Conservation (phyloP, 1,140 invertebrate genomes). For the Saccostrea cuccullata region DNA sequence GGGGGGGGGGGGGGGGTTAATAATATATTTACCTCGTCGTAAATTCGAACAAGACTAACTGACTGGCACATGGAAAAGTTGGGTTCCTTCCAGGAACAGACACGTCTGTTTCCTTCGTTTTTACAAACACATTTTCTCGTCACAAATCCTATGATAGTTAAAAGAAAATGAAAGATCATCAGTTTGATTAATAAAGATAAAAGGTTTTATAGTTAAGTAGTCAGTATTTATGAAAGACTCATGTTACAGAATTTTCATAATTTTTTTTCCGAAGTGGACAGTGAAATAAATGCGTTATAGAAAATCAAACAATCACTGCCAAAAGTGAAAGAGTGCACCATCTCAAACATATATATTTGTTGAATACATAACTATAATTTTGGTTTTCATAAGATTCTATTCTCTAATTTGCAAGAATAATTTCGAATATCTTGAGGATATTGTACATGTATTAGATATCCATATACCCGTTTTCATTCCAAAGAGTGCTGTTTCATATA, state of each 20-base stretch:
- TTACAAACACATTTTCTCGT: conserved; percentile 57
- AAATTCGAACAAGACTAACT: conserved; percentile 54
- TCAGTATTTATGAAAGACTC: no score
- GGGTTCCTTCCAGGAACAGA: conserved; percentile 58
- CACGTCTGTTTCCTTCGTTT: not conserved
- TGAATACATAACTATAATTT: not conserved
- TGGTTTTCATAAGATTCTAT: no score
- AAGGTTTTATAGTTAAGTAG: no score
- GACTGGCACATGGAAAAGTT: conserved; percentile 65
- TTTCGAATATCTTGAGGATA: not conserved
- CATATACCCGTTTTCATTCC: not conserved
- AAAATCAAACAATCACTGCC: not conserved
- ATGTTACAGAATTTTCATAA: no score
- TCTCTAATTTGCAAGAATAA: not conserved
- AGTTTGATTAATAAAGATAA: no score
- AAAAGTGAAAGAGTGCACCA: not conserved
- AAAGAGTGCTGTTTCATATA: not conserved
- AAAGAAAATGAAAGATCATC: not conserved
- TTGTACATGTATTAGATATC: not conserved
- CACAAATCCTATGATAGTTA: conserved; percentile 56
- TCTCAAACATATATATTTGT: not conserved
- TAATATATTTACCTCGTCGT: conserved; percentile 53
- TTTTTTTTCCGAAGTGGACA: no score
- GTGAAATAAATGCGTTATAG: no score
- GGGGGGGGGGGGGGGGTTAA: no score